Evolutionary conservation across 2,888 invertebrate species (phyloP).

Genomic region (Didymodactylos carnosus): DNA sequence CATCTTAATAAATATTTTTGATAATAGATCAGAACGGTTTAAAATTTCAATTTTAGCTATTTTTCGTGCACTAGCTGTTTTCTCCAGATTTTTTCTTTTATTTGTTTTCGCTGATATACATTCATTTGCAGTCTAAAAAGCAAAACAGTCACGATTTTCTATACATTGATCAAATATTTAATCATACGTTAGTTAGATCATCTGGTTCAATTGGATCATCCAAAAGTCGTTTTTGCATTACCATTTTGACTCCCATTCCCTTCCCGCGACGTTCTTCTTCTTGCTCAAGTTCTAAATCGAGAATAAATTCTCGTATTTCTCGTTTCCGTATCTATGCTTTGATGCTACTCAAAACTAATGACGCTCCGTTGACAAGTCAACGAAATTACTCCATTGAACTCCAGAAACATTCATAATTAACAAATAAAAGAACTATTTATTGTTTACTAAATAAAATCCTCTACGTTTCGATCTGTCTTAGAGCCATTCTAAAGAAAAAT

Average conservation of each 20-base stretch:
- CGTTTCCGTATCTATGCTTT: no score
- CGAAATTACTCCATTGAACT: no score
- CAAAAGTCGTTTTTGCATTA: constrained; percentile 20
- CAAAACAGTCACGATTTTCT: no score
- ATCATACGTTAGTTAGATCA: not conserved
- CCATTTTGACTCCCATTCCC: constrained; percentile 74
- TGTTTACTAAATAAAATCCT: no score
- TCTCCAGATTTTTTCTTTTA: constrained; percentile 79
- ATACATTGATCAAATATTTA: not conserved
- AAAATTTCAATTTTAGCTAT: constrained; percentile 8
- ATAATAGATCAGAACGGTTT: not conserved
- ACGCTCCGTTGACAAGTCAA: no score
- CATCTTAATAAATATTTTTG: constrained; percentile 50
- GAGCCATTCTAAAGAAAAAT: no score
- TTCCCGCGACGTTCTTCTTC: constrained; percentile 89
- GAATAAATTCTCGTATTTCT: no score
- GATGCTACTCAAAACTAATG: no score
- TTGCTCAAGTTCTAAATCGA: constrained; percentile 68
- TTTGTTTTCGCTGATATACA: constrained; percentile 40
- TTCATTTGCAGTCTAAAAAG: not conserved
- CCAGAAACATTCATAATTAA: no score
- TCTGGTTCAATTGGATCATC: not conserved
- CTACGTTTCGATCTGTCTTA: no score
- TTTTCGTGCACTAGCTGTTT: constrained; percentile 50
- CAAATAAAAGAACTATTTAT: no score